These are phyloP conservation scores for Clarias batrachus DNA, from an alignment of 2,113 vertebrate genomes.

Conservation along the genomic window DNA sequence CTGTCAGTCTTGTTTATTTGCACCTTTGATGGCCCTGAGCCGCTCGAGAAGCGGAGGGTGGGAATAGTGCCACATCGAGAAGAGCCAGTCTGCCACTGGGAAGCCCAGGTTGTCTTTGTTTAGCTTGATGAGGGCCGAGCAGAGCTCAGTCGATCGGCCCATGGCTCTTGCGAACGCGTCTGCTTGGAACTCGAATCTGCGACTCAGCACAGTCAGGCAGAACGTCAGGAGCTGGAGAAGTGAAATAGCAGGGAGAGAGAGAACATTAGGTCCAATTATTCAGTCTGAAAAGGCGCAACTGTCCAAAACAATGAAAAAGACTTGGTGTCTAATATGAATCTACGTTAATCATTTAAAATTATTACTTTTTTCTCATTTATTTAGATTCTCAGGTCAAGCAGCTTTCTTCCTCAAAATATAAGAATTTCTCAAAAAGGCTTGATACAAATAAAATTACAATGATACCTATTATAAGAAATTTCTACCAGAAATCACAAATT, in stretches of 20 bases:
- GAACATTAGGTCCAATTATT: background rate
- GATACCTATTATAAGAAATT: no score
- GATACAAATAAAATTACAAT: background rate
- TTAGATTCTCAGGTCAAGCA: background rate
- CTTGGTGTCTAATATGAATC: background rate
- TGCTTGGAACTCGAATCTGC: constrained; percentile 97
- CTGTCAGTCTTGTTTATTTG: constrained; percentile 92
- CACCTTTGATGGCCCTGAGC: constrained; percentile 85
- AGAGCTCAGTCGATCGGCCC: constrained; percentile 90
- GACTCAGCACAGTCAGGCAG: constrained; percentile 91
- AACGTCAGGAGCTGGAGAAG: constrained; percentile 88
- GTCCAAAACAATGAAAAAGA: background rate
- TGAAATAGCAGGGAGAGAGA: background rate
- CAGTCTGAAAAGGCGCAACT: background rate
- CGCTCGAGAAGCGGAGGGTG: constrained; percentile 96
- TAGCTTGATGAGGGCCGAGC: constrained; percentile 95
- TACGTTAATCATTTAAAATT: no score
- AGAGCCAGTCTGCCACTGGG: constrained; percentile 96
- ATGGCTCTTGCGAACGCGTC: constrained; percentile 91
- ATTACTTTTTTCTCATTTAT: background rate
- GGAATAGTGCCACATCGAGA: constrained; percentile 99
- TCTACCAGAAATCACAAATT: no score
- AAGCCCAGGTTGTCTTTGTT: constrained; percentile 99
- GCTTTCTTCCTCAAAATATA: background rate
- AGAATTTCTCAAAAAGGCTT: background rate